These are phyloP conservation scores for Petrocephalus microphthalmus DNA, from an alignment of 2,113 vertebrate species.

Conservation along the genomic window DNA sequence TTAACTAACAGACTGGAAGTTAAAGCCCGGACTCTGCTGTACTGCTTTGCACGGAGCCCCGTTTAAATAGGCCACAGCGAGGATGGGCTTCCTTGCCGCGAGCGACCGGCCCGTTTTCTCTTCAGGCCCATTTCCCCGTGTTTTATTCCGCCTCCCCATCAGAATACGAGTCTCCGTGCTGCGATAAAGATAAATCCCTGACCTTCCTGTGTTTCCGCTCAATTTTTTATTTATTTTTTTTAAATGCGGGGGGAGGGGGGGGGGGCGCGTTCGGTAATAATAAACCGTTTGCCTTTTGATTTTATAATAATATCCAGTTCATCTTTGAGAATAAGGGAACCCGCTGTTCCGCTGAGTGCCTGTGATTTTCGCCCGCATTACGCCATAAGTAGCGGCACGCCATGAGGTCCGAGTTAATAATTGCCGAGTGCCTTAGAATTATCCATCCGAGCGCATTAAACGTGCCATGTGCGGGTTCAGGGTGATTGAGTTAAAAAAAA, in stretches of 20 bases:
- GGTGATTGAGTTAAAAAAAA: conserved; percentile 61
- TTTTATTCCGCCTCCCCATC: not conserved
- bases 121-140: not conserved
- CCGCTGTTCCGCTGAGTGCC: conserved; percentile 43
- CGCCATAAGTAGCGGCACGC: conserved; percentile 56
- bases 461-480: conserved; percentile 61
- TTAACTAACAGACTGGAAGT: conserved; percentile 10
- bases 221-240: not conserved
- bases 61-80: not conserved
- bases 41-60: not conserved
- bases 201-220: not conserved
- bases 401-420: conserved; percentile 63
- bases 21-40: not conserved
- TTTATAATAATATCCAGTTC: conserved; percentile 1
- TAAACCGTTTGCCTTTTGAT: not conserved
- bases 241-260: not conserved
- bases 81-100: not conserved
- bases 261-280: not conserved
- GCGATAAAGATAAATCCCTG: not conserved
- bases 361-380: conserved; percentile 50
- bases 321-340: conserved; percentile 35
- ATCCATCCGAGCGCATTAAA: conserved; percentile 64
- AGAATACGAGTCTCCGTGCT: not conserved
- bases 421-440: conserved; percentile 61
- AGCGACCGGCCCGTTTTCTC: too few relatives aligned